Evolutionary conservation across 2,888 invertebrate species (phyloP), one percentile per base, ranked within the genome.

Genomic region (Graphium colonna): DNA sequence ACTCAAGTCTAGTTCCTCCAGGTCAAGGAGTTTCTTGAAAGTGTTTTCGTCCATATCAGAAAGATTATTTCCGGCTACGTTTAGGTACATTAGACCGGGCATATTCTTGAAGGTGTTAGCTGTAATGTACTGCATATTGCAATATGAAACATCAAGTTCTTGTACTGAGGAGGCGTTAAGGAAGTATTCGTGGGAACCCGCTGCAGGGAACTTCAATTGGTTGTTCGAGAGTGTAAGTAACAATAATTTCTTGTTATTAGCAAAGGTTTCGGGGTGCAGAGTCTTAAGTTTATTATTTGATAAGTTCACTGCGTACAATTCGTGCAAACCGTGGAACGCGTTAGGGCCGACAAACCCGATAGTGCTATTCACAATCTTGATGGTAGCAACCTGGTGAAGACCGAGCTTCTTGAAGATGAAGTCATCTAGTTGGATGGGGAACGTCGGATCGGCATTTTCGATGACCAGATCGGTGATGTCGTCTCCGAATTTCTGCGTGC

Each of bases 1-100:
- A 13, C 95, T 93, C 7, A 96, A 80, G 68, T 95, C 94, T 21
- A 96, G 77, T 67, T 95, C 95, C 71, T 94, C 93, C 51, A 96
- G 89, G 44, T 92, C 91, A 9, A 91, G 82, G 17, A 94, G 80
- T 16, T 90, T 87, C 55, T 91, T 91, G 75, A 95, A 95, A 0
- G 91, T 88, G 49, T 86, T 83, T 15, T 87, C 86, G 52, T 93
- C 91, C 65, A 94, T 83, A 45, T 91, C 90, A 46, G 89, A 90
- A 45, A 96, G 77, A 50, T 90, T 90, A 68, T 96, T 96, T 50
- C 92, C 92, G 26, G 92, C 92, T 55, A 95, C 80, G 68, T 93
- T 94, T 46, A 94, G 86, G 69, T 92, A 94, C 68, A 92, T 91
- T 33, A 94, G 90, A 56, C 92, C 92, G 7, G 90, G 85, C 82